Percentiles rank a stretch among this genome's conserved stretches.
phyloP scores from a whole-genome alignment of 1,140 invertebrate species.

The Drosophila tani region DNA sequence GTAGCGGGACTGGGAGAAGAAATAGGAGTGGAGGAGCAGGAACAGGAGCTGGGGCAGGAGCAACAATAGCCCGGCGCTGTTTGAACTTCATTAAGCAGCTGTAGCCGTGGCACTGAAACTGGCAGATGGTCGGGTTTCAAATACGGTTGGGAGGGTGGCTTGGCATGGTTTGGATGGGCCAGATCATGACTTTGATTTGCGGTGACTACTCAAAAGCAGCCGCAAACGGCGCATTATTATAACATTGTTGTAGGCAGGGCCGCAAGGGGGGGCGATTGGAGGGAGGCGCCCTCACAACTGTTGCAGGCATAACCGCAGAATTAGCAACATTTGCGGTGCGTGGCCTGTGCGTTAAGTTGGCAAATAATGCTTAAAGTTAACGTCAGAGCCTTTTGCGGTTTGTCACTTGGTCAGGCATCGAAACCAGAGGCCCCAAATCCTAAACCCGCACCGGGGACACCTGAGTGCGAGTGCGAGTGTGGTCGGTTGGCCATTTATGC shows the following conservation, averaged over 20 bases:
- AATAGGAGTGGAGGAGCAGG: slow-evolving; percentile 2
- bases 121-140: slow-evolving; percentile 11
- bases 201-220: slow-evolving; percentile 61
- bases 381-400: slow-evolving; percentile 75
- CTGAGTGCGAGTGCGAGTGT: slow-evolving; percentile 32
- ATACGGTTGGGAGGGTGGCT: slow-evolving; percentile 10
- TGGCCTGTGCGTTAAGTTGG: slow-evolving; percentile 66
- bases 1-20: not conserved
- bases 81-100: slow-evolving; percentile 61
- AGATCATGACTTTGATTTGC: slow-evolving; percentile 74
- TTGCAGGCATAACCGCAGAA: slow-evolving; percentile 75
- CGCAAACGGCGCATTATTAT: slow-evolving; percentile 70
- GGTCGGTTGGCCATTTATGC: slow-evolving; percentile 36
- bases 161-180: slow-evolving; percentile 17
- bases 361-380: slow-evolving; percentile 79
- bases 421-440: slow-evolving; percentile 6
- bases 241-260: slow-evolving; percentile 47
- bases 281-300: slow-evolving; percentile 42
- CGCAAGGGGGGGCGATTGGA: not conserved
- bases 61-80: slow-evolving; percentile 55
- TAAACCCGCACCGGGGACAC: slow-evolving; percentile 14
- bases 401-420: slow-evolving; percentile 69
- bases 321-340: slow-evolving; percentile 76
- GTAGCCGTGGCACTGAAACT: slow-evolving; percentile 28
- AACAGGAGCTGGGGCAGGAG: not conserved